Percentiles rank a stretch among this genome's conserved stretches.
Evolutionary conservation across 2,888 invertebrate genomes (phyloP).

Genomic region (Meiosimyza platycephala): DNA sequence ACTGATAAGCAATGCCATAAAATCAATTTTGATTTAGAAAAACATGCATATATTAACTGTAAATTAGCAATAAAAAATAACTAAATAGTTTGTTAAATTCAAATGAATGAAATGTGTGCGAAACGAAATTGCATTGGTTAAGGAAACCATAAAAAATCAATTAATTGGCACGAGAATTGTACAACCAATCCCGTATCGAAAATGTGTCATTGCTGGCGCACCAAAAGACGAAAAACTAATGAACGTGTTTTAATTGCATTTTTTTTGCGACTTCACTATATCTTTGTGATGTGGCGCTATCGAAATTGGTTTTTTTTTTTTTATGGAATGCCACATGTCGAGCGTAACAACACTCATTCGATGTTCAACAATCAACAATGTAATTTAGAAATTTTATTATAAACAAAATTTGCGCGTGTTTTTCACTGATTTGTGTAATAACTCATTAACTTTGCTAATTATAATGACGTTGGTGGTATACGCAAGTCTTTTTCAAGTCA

Average conservation of each 20-base stretch:
- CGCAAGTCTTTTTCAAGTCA: too few relatives aligned
- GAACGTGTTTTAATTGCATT: background rate
- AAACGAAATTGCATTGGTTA: slow-evolving; percentile 31
- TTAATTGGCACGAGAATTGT: background rate
- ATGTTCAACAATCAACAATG: too few relatives aligned
- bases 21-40: too few relatives aligned
- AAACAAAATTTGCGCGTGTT: slow-evolving; percentile 2
- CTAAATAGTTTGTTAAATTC: slow-evolving; percentile 22
- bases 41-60: background rate
- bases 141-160: slow-evolving; percentile 1
- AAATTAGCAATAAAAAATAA: slow-evolving; percentile 27
- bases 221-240: background rate
- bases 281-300: background rate
- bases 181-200: background rate
- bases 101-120: slow-evolving; percentile 38
- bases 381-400: too few relatives aligned
- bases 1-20: too few relatives aligned
- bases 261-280: background rate
- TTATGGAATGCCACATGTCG: too few relatives aligned
- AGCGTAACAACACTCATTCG: too few relatives aligned
- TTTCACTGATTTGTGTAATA: slow-evolving; percentile 10
- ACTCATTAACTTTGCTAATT: slow-evolving; percentile 12
- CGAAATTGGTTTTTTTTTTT: too few relatives aligned
- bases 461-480: background rate
- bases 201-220: slow-evolving; percentile 7